These are phyloP conservation scores for Pterocles gutturalis DNA, from an alignment of 2,113 vertebrate genomes.

Conservation along the genomic window DNA sequence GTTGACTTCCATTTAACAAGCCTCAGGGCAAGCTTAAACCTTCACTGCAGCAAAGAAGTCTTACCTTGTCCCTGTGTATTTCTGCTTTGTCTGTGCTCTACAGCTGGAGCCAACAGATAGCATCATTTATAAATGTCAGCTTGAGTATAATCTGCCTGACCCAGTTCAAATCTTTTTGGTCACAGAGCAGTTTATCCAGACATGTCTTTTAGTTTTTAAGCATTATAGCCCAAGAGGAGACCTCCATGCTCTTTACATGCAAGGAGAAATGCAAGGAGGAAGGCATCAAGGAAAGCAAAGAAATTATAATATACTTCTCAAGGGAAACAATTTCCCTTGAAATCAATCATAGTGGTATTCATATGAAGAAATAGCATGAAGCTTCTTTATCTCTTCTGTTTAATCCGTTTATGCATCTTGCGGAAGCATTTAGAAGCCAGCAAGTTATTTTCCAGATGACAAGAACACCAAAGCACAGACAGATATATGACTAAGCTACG, in stretches of 20 bases:
- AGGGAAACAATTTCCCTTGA: constrained; percentile 60
- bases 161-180: constrained; percentile 64
- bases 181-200: constrained; percentile 61
- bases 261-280: constrained; percentile 20
- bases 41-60: neutral
- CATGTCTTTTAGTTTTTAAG: constrained; percentile 45
- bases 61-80: neutral
- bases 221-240: constrained; percentile 15
- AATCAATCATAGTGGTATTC: constrained; percentile 68
- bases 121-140: constrained; percentile 69
- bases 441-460: neutral
- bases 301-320: constrained; percentile 65
- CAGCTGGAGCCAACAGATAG: constrained; percentile 22
- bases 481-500: neutral
- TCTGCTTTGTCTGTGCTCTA: constrained; percentile 25
- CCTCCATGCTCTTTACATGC: neutral
- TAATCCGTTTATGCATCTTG: constrained; percentile 29
- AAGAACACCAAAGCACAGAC: neutral
- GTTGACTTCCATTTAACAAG: neutral
- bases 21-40: neutral
- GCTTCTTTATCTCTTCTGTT: constrained; percentile 28
- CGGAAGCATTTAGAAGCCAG: constrained; percentile 42
- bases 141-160: constrained; percentile 59
- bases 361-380: constrained; percentile 46
- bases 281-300: constrained; percentile 62